phyloP scores from a whole-genome alignment of 37 sponge, comb jelly and placozoan species.

The Agelas oroides region DNA sequence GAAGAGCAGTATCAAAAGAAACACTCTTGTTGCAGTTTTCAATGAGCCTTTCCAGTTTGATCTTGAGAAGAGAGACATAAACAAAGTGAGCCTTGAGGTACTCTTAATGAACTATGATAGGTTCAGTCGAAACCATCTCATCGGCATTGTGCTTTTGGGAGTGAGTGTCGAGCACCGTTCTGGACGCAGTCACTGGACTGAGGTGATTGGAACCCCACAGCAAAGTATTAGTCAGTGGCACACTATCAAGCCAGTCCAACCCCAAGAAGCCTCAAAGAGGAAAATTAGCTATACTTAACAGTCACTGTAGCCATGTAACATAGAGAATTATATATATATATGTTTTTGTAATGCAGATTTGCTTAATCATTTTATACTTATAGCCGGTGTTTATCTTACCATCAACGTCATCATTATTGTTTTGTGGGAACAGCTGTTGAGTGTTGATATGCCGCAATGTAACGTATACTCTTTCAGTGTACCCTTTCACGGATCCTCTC shows the following conservation, averaged over 20 bases:
- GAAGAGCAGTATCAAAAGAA: slow-evolving; percentile 66
- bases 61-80: slow-evolving; percentile 8
- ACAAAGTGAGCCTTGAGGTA: slow-evolving; percentile 21
- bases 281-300: too few species aligned
- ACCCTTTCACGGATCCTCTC: too few species aligned
- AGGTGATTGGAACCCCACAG: slow-evolving; percentile 33
- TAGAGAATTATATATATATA: too few species aligned
- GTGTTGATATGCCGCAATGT: too few species aligned
- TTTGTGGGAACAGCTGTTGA: too few species aligned
- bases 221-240: slow-evolving; percentile 69
- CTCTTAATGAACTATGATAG: slow-evolving; percentile 19
- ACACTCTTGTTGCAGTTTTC: slow-evolving; percentile 66
- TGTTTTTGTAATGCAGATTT: too few species aligned
- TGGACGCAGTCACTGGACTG: slow-evolving; percentile 64
- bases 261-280: too few species aligned
- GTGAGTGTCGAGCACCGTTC: neutral
- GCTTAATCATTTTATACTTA: too few species aligned
- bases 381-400: too few species aligned
- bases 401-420: too few species aligned
- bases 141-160: slow-evolving; percentile 56
- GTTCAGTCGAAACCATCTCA: slow-evolving; percentile 25
- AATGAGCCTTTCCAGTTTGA: slow-evolving; percentile 81
- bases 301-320: too few species aligned
- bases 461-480: too few species aligned
- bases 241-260: neutral